Conservation (phyloP, 2,797 vertebrate genomes). For the Phoeniculus purpureus region DNA sequence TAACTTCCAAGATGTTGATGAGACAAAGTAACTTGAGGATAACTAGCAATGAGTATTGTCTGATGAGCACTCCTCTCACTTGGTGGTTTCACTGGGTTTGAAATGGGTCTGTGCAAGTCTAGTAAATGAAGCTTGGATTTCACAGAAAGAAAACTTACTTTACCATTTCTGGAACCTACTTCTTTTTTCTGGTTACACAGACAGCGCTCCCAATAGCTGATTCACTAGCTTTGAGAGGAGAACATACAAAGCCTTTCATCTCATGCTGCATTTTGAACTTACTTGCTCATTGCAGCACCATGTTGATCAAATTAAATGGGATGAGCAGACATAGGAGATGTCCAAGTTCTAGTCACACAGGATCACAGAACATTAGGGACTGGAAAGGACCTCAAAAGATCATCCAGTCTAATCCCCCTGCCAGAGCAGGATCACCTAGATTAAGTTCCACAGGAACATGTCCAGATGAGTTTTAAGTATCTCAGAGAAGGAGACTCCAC, state of each 20-base stretch:
- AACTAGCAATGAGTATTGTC: not conserved
- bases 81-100: not conserved
- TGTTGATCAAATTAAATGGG: slow-evolving; percentile 24
- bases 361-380: no score
- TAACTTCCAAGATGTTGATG: not conserved
- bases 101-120: not conserved
- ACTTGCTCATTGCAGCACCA: not conserved
- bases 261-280: slow-evolving; percentile 1
- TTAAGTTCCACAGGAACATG: no score
- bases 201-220: slow-evolving; percentile 11
- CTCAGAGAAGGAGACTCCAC: no score
- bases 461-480: no score
- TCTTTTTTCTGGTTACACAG: not conserved
- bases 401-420: no score
- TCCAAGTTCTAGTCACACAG: not conserved
- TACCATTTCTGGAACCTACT: not conserved
- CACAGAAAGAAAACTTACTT: slow-evolving; percentile 17
- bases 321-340: not conserved
- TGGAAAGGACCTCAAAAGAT: no score
- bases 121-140: not conserved
- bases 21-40: not conserved
- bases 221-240: slow-evolving; percentile 11
- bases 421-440: no score
- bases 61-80: not conserved
- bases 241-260: not conserved